Evolutionary conservation across 2,113 vertebrate genomes (phyloP).

Genomic region (Pedetes capensis): DNA sequence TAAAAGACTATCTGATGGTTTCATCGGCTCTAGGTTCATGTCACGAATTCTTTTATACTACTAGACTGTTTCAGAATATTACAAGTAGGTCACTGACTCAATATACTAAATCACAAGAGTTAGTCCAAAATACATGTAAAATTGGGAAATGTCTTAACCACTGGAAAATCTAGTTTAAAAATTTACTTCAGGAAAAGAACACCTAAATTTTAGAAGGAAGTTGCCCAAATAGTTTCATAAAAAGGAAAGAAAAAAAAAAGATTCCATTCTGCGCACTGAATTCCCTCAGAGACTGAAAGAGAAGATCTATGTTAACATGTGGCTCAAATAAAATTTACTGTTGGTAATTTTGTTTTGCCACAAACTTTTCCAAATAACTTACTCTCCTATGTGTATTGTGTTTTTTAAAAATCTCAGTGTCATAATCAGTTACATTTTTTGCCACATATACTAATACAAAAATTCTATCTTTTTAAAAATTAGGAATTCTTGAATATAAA

Average conservation of each 20-base stretch:
- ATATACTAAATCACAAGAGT: not conserved
- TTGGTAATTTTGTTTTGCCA: not conserved
- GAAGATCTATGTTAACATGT: not conserved
- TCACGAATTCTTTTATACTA: not conserved
- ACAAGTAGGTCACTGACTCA: not conserved
- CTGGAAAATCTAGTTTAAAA: not conserved
- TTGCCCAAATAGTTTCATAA: not conserved
- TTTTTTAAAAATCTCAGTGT: slow-evolving; percentile 28
- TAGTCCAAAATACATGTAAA: not conserved
- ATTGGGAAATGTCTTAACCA: not conserved
- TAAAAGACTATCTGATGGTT: not conserved
- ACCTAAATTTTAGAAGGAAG: not conserved
- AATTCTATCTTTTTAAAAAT: not conserved
- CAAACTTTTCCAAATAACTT: slow-evolving; percentile 40
- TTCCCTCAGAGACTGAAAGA: not conserved
- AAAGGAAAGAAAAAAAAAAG: not conserved
- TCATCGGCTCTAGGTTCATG: not conserved
- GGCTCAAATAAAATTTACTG: slow-evolving; percentile 5
- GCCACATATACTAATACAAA: not conserved
- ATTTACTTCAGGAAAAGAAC: slow-evolving; percentile 23
- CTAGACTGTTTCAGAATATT: slow-evolving; percentile 4
- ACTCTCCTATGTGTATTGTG: not conserved
- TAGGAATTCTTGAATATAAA: not conserved
- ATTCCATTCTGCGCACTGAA: not conserved
- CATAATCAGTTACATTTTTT: slow-evolving; percentile 5